A percentile compares a stretch with the other conserved stretches of the same genome.
phyloP scores from a whole-genome alignment of 2,113 vertebrate species.

The Pachypanchax playfairii region DNA sequence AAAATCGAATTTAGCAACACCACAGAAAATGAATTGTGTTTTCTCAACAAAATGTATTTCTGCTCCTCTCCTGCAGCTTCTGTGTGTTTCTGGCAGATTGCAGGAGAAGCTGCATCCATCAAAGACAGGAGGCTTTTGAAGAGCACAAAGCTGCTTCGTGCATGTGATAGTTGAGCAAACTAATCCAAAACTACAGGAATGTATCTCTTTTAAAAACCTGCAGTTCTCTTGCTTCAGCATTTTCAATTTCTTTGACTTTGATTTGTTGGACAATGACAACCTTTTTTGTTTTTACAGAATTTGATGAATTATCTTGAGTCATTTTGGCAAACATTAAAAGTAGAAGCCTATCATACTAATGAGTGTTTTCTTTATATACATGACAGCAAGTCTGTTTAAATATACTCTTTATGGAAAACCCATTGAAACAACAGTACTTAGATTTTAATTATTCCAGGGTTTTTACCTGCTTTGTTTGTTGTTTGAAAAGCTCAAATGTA shows the following conservation, averaged over 20 bases:
- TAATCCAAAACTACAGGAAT: background rate
- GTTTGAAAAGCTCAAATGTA: no score
- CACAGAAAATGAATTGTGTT: constrained; percentile 25
- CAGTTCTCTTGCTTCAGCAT: background rate
- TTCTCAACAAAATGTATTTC: constrained; percentile 31
- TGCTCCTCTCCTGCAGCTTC: constrained; percentile 7
- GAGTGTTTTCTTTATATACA: no score
- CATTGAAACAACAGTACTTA: no score
- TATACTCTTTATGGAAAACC: no score
- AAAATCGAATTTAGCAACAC: constrained; percentile 41
- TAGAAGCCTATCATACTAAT: no score
- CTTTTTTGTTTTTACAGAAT: background rate
- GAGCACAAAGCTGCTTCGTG: background rate
- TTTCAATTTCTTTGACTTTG: background rate
- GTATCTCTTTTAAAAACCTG: background rate
- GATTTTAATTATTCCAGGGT: no score
- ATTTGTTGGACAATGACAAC: background rate
- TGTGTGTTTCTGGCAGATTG: constrained; percentile 10
- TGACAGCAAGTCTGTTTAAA: no score
- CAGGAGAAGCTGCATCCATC: constrained; percentile 21
- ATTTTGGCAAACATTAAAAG: no score
- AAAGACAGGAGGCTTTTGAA: constrained; percentile 19
- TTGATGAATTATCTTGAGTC: no score
- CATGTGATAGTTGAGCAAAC: background rate
- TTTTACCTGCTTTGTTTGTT: no score